phyloP scores from a whole-genome alignment of 2,888 invertebrate species.

The Epiblema foenella region DNA sequence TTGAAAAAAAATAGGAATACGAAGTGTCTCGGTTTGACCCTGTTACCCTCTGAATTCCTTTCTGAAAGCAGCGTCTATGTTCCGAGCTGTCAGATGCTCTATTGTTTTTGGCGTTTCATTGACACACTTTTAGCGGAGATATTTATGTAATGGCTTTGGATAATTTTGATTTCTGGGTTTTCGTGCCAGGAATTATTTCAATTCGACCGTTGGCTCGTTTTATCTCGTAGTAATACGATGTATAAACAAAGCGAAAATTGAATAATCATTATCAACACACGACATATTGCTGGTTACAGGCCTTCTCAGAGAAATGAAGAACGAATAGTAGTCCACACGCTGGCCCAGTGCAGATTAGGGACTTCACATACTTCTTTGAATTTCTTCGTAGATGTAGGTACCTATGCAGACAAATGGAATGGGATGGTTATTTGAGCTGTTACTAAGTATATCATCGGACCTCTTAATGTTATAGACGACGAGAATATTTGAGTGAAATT shows the following conservation, averaged over 20 bases:
- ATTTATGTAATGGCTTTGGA: conserved; percentile 32
- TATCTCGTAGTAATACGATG: conserved; percentile 4
- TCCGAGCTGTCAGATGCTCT: conserved; percentile 13
- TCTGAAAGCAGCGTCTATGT: conserved; percentile 1
- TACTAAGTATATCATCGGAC: background rate
- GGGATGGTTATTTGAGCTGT: too few relatives aligned
- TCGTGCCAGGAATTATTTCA: conserved; percentile 36
- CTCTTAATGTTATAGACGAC: background rate
- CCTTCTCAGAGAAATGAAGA: too few relatives aligned
- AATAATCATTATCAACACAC: background rate
- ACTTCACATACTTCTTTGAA: too few relatives aligned
- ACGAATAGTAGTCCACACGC: too few relatives aligned
- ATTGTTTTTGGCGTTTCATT: conserved; percentile 40
- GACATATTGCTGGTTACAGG: too few relatives aligned
- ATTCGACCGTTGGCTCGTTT: background rate
- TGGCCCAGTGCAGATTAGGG: too few relatives aligned
- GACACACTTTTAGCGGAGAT: conserved; percentile 22
- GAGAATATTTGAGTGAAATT: background rate
- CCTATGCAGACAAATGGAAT: too few relatives aligned
- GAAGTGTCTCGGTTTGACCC: background rate
- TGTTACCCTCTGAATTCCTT: background rate
- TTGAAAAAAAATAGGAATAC: background rate
- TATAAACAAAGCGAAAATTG: background rate
- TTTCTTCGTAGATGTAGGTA: too few relatives aligned
- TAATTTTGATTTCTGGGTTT: conserved; percentile 36